A percentile compares a stretch with the other conserved stretches of the same genome.
These are phyloP conservation scores for Macrosoma leucophasiata DNA, from an alignment of 2,888 invertebrate species.

Conservation along the genomic window DNA sequence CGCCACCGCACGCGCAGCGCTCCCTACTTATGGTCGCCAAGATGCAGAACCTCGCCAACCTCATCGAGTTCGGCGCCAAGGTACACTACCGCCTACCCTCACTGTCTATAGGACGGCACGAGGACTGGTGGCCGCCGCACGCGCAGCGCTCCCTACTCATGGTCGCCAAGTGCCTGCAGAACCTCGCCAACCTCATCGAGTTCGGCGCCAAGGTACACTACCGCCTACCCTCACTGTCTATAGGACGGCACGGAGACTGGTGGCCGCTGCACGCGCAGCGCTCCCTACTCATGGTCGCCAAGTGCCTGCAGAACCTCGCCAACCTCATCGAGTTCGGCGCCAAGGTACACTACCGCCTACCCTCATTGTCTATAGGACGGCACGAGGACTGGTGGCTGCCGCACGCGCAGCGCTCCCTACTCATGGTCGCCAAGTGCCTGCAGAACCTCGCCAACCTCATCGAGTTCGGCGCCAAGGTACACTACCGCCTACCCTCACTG, in stretches of 20 bases:
- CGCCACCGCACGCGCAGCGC: constrained; percentile 84
- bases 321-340: constrained; percentile 97
- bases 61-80: constrained; percentile 97
- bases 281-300: constrained; percentile 97
- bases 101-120: too few relatives aligned
- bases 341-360: too few relatives aligned
- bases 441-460: constrained; percentile 97
- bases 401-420: constrained; percentile 87
- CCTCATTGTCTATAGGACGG: too few relatives aligned
- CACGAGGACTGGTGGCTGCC: too few relatives aligned
- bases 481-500: too few relatives aligned
- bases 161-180: constrained; percentile 98
- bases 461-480: constrained; percentile 96
- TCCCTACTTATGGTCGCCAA: constrained; percentile 98
- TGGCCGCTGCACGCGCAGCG: constrained; percentile 86
- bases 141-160: constrained; percentile 91
- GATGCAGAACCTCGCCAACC: constrained; percentile 97
- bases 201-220: constrained; percentile 92
- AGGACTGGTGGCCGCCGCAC: constrained; percentile 85
- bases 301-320: constrained; percentile 96
- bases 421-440: constrained; percentile 98
- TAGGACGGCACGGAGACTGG: too few relatives aligned
- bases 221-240: too few relatives aligned
- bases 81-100: too few relatives aligned
- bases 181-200: constrained; percentile 96